phyloP scores from a whole-genome alignment of 2,797 vertebrate species.

The Chelon auratus region DNA sequence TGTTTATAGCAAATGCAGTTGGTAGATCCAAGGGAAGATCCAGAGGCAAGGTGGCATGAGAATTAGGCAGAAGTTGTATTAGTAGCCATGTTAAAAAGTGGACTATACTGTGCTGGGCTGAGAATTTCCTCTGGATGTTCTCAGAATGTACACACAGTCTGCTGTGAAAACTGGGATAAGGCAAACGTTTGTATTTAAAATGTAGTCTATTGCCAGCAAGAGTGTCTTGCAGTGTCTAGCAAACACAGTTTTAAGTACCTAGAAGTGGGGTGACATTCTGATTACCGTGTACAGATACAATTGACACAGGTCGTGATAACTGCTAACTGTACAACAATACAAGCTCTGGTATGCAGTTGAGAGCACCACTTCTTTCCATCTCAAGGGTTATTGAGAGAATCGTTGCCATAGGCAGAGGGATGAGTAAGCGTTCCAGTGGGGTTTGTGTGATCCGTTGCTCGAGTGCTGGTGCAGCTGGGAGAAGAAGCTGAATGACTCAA shows the following conservation, averaged over 20 bases:
- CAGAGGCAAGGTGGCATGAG: no score
- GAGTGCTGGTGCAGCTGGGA: constrained; percentile 12
- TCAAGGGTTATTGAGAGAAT: constrained; percentile 52
- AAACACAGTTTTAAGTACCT: neutral
- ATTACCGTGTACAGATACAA: constrained; percentile 3
- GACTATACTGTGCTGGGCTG: no score
- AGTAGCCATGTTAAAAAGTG: no score
- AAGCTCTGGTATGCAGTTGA: constrained; percentile 14
- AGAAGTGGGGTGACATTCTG: constrained; percentile 5
- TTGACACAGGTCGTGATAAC: constrained; percentile 19
- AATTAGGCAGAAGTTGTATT: no score
- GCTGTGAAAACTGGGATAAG: no score
- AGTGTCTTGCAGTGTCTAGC: no score
- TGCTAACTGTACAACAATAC: neutral
- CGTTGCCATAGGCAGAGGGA: constrained; percentile 30
- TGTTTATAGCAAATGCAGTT: no score
- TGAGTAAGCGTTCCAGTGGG: constrained; percentile 2
- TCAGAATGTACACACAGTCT: no score
- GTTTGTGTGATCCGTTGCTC: constrained; percentile 29
- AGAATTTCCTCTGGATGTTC: no score
- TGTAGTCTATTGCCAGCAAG: no score
- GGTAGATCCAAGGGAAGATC: no score
- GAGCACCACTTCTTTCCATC: constrained; percentile 23
- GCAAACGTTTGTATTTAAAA: no score
- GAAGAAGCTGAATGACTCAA: constrained; percentile 2